Conservation (phyloP, 2,113 vertebrate genomes). For the Paramormyrops kingsleyae region DNA sequence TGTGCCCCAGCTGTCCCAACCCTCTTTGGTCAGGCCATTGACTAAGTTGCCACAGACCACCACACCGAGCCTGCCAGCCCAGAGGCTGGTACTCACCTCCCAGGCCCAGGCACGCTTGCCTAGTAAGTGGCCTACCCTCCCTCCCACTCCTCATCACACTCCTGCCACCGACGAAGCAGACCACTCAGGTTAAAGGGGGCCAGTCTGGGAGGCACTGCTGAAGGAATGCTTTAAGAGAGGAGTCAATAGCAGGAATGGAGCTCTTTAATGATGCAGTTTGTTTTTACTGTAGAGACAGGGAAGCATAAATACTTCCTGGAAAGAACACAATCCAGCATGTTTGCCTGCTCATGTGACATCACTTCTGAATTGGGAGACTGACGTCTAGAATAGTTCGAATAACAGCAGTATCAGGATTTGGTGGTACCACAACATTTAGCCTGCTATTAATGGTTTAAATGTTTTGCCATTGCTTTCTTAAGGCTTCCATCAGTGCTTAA, state of each 20-base stretch:
- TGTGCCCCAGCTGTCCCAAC: constrained; percentile 61
- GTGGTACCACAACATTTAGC: background rate
- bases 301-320: background rate
- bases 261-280: background rate
- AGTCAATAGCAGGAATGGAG: background rate
- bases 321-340: background rate
- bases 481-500: background rate
- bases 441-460: background rate
- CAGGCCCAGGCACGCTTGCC: constrained; percentile 98
- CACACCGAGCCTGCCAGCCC: constrained; percentile 77
- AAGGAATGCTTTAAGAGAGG: background rate
- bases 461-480: background rate
- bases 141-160: constrained; percentile 37
- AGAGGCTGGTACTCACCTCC: constrained; percentile 93
- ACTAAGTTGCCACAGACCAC: constrained; percentile 59
- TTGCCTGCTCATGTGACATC: background rate
- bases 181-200: constrained; percentile 54
- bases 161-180: constrained; percentile 31
- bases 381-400: background rate
- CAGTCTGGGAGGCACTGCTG: constrained; percentile 23
- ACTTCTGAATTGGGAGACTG: background rate
- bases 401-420: background rate
- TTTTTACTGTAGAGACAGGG: background rate
- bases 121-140: constrained; percentile 86
- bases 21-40: constrained; percentile 48